Conservation (phyloP, 2,797 vertebrate species). For the Scleropages formosus region DNA sequence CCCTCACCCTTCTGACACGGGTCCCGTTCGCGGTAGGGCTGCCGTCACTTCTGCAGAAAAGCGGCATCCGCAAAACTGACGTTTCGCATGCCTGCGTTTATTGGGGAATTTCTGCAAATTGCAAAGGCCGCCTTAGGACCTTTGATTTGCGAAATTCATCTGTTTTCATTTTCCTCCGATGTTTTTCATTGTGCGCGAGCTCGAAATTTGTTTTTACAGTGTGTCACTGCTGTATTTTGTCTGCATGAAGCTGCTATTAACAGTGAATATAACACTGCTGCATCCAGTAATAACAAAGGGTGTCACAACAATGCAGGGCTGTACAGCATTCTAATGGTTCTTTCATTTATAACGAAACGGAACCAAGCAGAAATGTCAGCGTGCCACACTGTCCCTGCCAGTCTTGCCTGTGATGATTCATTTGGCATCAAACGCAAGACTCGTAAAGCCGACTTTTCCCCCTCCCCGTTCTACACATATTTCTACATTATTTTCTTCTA, state of each 20-base stretch:
- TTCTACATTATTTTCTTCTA: constrained; percentile 17
- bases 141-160: constrained; percentile 5
- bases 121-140: background rate
- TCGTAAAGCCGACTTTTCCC: background rate
- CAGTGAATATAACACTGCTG: too few species aligned
- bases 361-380: background rate
- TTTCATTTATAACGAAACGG: constrained; percentile 6
- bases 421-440: background rate
- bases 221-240: background rate
- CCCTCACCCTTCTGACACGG: constrained; percentile 4
- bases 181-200: constrained; percentile 10
- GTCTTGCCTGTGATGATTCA: background rate
- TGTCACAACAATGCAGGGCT: background rate
- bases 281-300: background rate
- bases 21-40: background rate
- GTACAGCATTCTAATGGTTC: background rate
- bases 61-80: background rate
- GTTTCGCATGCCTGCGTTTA: background rate
- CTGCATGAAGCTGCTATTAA: too few species aligned
- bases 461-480: background rate
- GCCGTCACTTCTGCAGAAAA: background rate
- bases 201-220: background rate
- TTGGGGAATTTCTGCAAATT: constrained; percentile 7
- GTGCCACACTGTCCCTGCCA: constrained; percentile 2
- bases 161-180: background rate